A percentile compares a stretch with the other conserved stretches of the same genome.
These are phyloP conservation scores for Globicephala melas DNA, from an alignment of 2,113 vertebrate genomes.

Conservation along the genomic window DNA sequence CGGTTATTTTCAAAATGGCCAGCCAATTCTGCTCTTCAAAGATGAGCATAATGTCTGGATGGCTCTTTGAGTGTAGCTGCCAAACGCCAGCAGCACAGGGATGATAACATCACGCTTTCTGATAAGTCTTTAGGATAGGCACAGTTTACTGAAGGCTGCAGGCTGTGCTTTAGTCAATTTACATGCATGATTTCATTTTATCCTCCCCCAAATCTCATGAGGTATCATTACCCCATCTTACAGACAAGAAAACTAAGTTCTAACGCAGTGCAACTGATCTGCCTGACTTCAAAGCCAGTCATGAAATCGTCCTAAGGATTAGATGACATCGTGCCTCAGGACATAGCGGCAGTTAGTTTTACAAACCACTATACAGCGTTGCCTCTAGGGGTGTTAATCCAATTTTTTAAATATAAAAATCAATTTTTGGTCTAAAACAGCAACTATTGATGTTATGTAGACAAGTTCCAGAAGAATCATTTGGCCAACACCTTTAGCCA, in stretches of 20 bases:
- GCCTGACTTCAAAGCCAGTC: background rate
- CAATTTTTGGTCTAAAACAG: constrained; percentile 12
- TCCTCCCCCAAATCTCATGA: background rate
- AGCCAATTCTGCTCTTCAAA: background rate
- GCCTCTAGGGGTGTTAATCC: background rate
- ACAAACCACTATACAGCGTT: background rate
- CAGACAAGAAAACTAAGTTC: background rate
- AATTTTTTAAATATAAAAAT: background rate
- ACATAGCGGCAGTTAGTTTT: background rate
- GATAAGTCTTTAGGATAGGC: background rate
- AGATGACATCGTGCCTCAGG: background rate
- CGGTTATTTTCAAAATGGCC: background rate
- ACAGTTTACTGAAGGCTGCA: background rate
- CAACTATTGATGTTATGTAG: background rate
- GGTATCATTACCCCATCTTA: background rate
- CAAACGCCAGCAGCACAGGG: background rate
- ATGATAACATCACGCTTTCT: background rate
- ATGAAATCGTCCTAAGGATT: background rate
- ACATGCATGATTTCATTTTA: background rate
- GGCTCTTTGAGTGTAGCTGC: background rate
- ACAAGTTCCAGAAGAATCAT: background rate
- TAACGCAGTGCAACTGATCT: background rate
- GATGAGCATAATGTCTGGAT: background rate
- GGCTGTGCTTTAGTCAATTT: background rate
- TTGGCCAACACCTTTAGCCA: background rate